A percentile compares a stretch with the other conserved stretches of the same genome.
These are phyloP conservation scores for Malacoraja senta DNA, from an alignment of 2,797 vertebrate species.

Conservation along the genomic window DNA sequence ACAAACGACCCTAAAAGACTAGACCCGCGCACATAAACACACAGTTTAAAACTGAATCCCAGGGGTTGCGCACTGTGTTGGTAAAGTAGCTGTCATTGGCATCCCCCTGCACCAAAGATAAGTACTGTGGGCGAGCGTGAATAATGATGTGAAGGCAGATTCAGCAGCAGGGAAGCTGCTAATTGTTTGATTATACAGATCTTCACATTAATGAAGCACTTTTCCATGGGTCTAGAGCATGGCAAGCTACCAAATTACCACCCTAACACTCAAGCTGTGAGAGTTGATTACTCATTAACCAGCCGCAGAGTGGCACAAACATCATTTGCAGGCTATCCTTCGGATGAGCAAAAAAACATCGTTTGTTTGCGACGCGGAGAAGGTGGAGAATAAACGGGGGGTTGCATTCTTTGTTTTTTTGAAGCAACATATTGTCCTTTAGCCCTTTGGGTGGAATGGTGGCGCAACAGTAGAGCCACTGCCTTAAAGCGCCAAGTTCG, in stretches of 20 bases:
- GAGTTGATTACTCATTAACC: constrained; percentile 99
- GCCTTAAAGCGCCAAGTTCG: no score
- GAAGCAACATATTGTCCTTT: not conserved
- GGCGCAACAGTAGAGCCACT: constrained; percentile 7
- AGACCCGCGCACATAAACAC: constrained; percentile 8
- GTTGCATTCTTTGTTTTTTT: not conserved
- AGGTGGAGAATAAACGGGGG: not conserved
- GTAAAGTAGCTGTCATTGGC: constrained; percentile 53
- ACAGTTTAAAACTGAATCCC: constrained; percentile 45
- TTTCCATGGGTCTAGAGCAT: constrained; percentile 93
- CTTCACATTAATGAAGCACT: constrained; percentile 98
- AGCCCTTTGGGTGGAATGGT: not conserved
- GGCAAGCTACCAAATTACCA: constrained; percentile 96
- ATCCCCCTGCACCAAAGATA: constrained; percentile 57
- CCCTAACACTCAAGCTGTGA: constrained; percentile 97
- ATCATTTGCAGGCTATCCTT: constrained; percentile 62
- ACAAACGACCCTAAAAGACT: not conserved
- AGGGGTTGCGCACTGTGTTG: constrained; percentile 48
- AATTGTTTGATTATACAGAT: constrained; percentile 99
- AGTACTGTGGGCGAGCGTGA: constrained; percentile 70
- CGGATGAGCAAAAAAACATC: constrained; percentile 58
- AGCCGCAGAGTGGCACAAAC: constrained; percentile 95
- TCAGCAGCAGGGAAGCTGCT: constrained; percentile 74
- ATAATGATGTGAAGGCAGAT: constrained; percentile 86
- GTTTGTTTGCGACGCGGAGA: constrained; percentile 44